Evolutionary conservation across 2,113 vertebrate genomes (phyloP), one percentile per base, ranked within the genome.

Genomic region (Pyxicephalus adspersus): DNA sequence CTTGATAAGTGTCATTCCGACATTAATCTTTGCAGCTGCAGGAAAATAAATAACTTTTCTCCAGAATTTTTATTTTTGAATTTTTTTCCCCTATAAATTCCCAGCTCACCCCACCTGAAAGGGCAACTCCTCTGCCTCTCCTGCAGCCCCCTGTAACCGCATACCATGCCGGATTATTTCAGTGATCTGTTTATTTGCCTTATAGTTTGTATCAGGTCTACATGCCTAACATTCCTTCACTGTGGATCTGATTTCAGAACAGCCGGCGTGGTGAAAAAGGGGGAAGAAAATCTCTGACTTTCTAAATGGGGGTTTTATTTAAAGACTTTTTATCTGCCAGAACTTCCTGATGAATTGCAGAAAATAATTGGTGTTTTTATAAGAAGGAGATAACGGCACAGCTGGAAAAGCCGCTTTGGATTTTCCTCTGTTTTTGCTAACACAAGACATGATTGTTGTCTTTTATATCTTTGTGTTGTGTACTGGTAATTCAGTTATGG

Each of bases 31-130:
- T 82, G 80, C 80, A 70, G 85, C 85, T 89, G 86, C 85, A 70
- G 86, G 84, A 87, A 86, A 84, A 88, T 89, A 87, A 67, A 88
- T 87, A 88, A 88, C 83, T 45, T 45, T 45, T 45, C 1, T 45
- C 34, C 80, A 28, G 23, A 58, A 20, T 26, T 64, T 80, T 74
- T 71, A 66, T 81, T 88, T 89, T 87, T 87, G 89, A 86, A 0
- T 64, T 65, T 64, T 26, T 64, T 28, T 28, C 9, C 26, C 16
- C 61, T 64, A 19, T 65, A 29, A 29, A 65, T 87, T 73, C 83
- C 77, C 73, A 29, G 83, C 73, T 83, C 86, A 85, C 65, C 64
- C 83, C 88, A 58, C 71, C 51, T 58, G 54, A 18, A 58, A 0
- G 25, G 15, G 51, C 16, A 38, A 4, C 25, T 8, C 18, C 68